These are phyloP conservation scores for Pygathrix nemaeus DNA, from an alignment of 2,113 vertebrate species.

Conservation along the genomic window DNA sequence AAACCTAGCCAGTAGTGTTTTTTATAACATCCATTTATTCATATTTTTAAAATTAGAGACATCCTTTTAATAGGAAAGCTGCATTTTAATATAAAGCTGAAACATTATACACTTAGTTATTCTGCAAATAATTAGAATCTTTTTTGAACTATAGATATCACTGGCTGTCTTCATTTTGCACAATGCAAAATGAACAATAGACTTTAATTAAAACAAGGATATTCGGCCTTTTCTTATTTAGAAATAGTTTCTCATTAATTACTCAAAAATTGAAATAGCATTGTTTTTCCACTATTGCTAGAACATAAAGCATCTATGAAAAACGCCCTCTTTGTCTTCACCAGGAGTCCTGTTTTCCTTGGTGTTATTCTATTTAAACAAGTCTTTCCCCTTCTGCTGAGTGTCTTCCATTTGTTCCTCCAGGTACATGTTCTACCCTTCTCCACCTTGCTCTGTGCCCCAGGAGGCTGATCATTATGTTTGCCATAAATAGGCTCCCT, in stretches of 20 bases:
- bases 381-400: neutral
- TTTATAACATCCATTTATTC: neutral
- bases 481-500: neutral
- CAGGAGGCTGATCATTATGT: neutral
- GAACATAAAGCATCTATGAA: neutral
- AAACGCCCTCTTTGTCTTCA: neutral
- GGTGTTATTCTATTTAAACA: neutral
- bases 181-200: constrained; percentile 26
- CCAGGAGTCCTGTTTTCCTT: neutral
- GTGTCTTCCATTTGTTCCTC: neutral
- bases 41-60: constrained; percentile 4
- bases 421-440: neutral
- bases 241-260: constrained; percentile 64
- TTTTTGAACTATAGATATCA: neutral
- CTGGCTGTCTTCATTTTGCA: constrained; percentile 12
- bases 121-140: constrained; percentile 41
- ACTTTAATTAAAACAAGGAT: constrained; percentile 39
- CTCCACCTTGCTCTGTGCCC: neutral
- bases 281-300: neutral
- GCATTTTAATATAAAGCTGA: constrained; percentile 30
- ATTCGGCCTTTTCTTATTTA: constrained; percentile 26
- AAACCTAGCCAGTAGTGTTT: neutral
- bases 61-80: constrained; percentile 10
- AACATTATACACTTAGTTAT: neutral
- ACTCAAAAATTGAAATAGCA: neutral